Evolutionary conservation across 2,113 vertebrate genomes (phyloP), one percentile per base, ranked within the genome.

Genomic region (Tauraco erythrolophus): DNA sequence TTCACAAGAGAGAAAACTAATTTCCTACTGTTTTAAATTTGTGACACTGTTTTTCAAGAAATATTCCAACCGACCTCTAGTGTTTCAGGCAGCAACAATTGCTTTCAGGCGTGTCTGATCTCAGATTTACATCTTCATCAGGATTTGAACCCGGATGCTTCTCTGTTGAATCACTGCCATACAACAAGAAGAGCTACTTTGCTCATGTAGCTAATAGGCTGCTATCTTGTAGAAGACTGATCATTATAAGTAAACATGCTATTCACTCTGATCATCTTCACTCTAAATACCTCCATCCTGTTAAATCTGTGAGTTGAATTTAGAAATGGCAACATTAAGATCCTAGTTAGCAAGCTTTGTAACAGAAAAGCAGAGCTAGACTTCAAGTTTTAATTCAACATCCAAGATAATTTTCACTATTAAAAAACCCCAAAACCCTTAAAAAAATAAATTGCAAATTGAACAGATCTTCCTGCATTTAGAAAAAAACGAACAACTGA

Each of bases 21-120:
- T 95, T 97, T 97, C 61, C 84, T 87, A 89, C 57, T 77, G 24
- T 68, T 95, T 77, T 62, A 88, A 92, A 90, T 70, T 48, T 62
- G 64, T 78, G 50, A 91, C 31, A 19, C 8, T 18, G 19, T 84
- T 94, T 94, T 96, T 46, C 6, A 25, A 92, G 76, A 87, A 91
- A 50, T 58, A 60, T 76, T n/a, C 62, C 54, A 48, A 8, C 22
- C 61, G 48, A 35, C 31, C 23, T 37, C 30, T 60, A 70, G 0
- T 25, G 70, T 88, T 88, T 58, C n/a, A 85, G 61, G 37, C 48
- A 91, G 24, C 46, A 84, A 12, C 53, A 72, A 79, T 23, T 31
- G 45, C 14, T 79, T 75, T 64, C 41, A 64, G 66, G 58, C 18
- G 64, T 33, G 28, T 60, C 61, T 66, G 43, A 11, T 23, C 61